phyloP scores from a whole-genome alignment of 2,888 invertebrate genomes.

The Atethmia centrago region DNA sequence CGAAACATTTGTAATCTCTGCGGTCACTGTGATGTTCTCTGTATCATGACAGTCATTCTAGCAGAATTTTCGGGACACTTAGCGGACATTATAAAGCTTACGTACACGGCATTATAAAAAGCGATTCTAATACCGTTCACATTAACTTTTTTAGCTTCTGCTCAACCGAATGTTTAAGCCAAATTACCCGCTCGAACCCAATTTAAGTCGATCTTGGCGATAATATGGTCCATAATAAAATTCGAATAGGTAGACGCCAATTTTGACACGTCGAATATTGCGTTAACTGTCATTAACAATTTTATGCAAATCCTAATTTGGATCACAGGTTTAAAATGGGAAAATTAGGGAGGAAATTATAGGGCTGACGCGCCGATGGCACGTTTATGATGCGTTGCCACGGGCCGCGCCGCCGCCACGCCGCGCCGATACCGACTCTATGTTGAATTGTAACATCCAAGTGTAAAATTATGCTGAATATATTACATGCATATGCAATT shows the following conservation, averaged over 20 bases:
- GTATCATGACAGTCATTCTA: slow-evolving; percentile 51
- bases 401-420: slow-evolving; percentile 69
- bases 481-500: slow-evolving; percentile 46
- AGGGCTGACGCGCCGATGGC: slow-evolving; percentile 83
- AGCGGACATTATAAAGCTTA: slow-evolving; percentile 65
- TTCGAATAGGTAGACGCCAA: slow-evolving; percentile 79
- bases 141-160: slow-evolving; percentile 77
- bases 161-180: slow-evolving; percentile 73
- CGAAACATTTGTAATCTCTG: slow-evolving; percentile 57
- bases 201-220: slow-evolving; percentile 76
- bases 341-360: slow-evolving; percentile 86
- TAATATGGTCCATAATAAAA: slow-evolving; percentile 78
- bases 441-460: slow-evolving; percentile 63
- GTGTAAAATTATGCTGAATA: slow-evolving; percentile 68
- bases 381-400: slow-evolving; percentile 79
- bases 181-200: slow-evolving; percentile 75
- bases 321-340: slow-evolving; percentile 85
- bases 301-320: slow-evolving; percentile 88
- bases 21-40: slow-evolving; percentile 55
- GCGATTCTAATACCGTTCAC: slow-evolving; percentile 70
- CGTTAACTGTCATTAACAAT: slow-evolving; percentile 87
- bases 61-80: slow-evolving; percentile 56
- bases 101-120: slow-evolving; percentile 67
- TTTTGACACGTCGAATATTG: slow-evolving; percentile 85
- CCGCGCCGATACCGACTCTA: slow-evolving; percentile 59